Base-by-base conservation (phyloP, 2,797 vertebrate genomes). In the Sorex maritimensis region DNA sequence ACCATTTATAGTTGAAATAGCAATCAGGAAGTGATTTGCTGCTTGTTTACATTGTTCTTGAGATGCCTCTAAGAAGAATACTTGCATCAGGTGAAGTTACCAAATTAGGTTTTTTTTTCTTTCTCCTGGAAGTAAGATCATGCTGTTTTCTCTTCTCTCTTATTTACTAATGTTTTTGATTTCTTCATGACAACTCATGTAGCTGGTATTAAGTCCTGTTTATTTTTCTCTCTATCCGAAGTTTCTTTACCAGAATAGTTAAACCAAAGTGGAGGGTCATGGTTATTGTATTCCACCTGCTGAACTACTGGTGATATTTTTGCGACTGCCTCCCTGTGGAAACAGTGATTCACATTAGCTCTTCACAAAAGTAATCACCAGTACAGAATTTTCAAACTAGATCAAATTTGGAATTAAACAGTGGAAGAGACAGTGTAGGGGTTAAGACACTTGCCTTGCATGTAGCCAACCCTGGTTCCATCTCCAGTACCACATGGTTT, bases 261-360 rank as follows among this genome's bases (percentile, higher is more conserved):
- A 77, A 98, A 98, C 97, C 98, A 98, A 65, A 41, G 80, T 7
- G 98, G 98, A 85, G 98, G 97, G 46, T 98, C 96, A 2, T 97
- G 97, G 5, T 94, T 93, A 58, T 94, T 99, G 80, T 99, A 97
- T 93, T 99, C 98, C 97, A 97, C 97, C 89, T 98, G 95, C 90
- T 98, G 94, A 78, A 98, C 69, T 24, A 77, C 86, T 73, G 96
- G 86, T 90, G 97, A 96, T 34, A 98, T 96, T 97, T 97, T 98
- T 72, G 97, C 88, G 88, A 98, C 98, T 5, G 98, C 98, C 75
- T 95, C 87, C 96, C 99, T 99, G 95, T 88, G 96, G 86, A 69
- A 93, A 95, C 77, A 93, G 9, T 92, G 84, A 67, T 84, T 10
- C 3, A 4, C 23, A 52, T 95, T 87, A 95, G 69, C 10, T 71